Conservation (phyloP, 2,113 vertebrate species). For the Gila orcuttii region DNA sequence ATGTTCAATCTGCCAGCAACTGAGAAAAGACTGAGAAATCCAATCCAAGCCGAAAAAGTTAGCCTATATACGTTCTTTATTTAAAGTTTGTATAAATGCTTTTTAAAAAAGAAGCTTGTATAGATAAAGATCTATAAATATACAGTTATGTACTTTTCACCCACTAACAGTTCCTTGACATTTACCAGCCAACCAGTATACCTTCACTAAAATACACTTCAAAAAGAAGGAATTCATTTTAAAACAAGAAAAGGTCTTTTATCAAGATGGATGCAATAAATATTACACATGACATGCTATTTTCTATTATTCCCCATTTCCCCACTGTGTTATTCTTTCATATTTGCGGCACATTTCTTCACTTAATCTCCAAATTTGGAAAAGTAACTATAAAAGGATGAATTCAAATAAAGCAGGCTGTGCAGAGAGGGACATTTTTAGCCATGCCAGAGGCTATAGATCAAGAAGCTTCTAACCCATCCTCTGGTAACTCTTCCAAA, state of each 20-base stretch:
- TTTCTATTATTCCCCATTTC: conserved; percentile 27
- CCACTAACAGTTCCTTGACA: too few species aligned
- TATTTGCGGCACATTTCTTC: not conserved
- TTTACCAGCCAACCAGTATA: too few species aligned
- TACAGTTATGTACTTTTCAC: too few species aligned
- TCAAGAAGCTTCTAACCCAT: conserved; percentile 20
- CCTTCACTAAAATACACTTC: not conserved
- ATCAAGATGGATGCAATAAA: conserved; percentile 19
- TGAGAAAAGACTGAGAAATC: too few species aligned
- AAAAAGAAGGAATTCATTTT: not conserved
- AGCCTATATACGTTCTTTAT: too few species aligned
- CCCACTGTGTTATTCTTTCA: conserved; percentile 3
- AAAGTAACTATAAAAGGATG: conserved; percentile 16
- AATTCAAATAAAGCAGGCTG: not conserved
- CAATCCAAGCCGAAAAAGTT: too few species aligned
- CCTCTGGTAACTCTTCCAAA: conserved; percentile 27
- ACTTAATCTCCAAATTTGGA: conserved; percentile 26
- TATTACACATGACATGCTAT: not conserved
- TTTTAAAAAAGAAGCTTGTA: too few species aligned
- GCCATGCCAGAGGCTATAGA: conserved; percentile 20
- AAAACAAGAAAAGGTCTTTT: not conserved
- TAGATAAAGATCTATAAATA: not conserved
- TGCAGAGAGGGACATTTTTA: conserved; percentile 22
- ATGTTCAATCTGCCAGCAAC: too few species aligned
- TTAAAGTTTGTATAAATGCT: too few species aligned